Evolutionary conservation across 2,113 vertebrate genomes (phyloP).

Genomic region (Proteles cristata): DNA sequence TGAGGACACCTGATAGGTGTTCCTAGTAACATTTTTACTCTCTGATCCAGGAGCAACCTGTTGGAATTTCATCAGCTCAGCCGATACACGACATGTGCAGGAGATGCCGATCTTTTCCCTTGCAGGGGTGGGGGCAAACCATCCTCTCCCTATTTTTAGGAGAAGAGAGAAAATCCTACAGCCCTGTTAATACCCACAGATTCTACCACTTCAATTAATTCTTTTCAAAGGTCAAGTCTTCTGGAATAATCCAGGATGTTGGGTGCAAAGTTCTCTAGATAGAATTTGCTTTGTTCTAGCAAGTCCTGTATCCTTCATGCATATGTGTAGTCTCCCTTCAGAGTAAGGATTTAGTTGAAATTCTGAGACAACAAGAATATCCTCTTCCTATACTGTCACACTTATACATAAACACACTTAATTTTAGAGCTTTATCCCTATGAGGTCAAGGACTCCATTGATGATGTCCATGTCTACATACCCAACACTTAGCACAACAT

Average conservation of each 20-base stretch:
- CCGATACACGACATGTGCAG: not conserved
- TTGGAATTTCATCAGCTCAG: slow-evolving; percentile 22
- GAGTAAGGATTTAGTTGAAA: not conserved
- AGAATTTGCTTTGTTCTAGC: not conserved
- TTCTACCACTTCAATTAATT: slow-evolving; percentile 21
- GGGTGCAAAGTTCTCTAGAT: not conserved
- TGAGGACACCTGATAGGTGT: not conserved
- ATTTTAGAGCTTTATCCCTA: slow-evolving; percentile 36
- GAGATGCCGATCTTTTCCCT: not conserved
- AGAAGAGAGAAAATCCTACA: not conserved
- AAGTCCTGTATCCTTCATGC: not conserved
- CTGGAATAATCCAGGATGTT: not conserved
- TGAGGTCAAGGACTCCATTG: not conserved
- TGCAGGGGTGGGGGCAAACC: not conserved
- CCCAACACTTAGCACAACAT: not conserved
- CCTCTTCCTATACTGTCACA: not conserved
- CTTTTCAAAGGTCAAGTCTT: not conserved
- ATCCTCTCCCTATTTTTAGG: not conserved
- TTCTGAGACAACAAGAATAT: not conserved
- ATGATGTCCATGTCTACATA: not conserved
- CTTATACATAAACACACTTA: not conserved
- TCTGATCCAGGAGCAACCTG: not conserved
- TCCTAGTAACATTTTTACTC: not conserved
- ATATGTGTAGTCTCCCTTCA: not conserved
- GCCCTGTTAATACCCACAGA: not conserved